These are phyloP conservation scores for Tenthredo notha DNA, from an alignment of 2,888 invertebrate genomes.

Conservation along the genomic window DNA sequence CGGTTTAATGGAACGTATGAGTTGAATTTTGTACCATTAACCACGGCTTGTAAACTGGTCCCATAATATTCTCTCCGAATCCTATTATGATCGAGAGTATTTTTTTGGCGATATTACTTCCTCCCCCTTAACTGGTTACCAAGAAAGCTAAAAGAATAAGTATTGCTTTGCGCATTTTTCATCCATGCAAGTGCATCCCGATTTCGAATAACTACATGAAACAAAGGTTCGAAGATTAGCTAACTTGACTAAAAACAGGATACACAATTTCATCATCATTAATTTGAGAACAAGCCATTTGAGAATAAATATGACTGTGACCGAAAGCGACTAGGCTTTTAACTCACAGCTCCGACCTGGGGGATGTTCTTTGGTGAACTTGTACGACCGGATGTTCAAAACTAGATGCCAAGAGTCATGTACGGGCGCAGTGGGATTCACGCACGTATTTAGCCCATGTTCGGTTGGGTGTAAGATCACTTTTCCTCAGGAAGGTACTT, in stretches of 20 bases:
- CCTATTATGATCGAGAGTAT: not conserved
- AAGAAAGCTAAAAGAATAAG: not conserved
- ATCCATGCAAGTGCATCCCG: not conserved
- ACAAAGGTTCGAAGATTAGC: not conserved
- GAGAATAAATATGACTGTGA: not conserved
- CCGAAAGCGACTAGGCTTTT: not conserved
- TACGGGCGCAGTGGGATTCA: constrained; percentile 83
- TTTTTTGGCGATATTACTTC: not conserved
- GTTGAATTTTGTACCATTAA: not conserved
- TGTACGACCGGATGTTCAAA: constrained; percentile 63
- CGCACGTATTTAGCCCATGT: constrained; percentile 88
- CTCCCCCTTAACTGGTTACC: not conserved
- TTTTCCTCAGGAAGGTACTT: constrained; percentile 81
- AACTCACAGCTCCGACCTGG: not conserved
- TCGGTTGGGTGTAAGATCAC: constrained; percentile 82
- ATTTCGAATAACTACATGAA: not conserved
- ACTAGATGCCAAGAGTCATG: constrained; percentile 68
- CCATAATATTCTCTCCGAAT: not conserved
- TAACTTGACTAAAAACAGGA: not conserved
- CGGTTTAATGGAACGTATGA: not conserved
- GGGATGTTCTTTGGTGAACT: constrained; percentile 48
- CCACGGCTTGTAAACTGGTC: not conserved
- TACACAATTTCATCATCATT: not conserved
- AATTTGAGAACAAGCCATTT: not conserved
- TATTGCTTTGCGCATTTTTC: not conserved